These are phyloP conservation scores for Paralichthys olivaceus DNA, from an alignment of 2,113 vertebrate species.

Conservation along the genomic window DNA sequence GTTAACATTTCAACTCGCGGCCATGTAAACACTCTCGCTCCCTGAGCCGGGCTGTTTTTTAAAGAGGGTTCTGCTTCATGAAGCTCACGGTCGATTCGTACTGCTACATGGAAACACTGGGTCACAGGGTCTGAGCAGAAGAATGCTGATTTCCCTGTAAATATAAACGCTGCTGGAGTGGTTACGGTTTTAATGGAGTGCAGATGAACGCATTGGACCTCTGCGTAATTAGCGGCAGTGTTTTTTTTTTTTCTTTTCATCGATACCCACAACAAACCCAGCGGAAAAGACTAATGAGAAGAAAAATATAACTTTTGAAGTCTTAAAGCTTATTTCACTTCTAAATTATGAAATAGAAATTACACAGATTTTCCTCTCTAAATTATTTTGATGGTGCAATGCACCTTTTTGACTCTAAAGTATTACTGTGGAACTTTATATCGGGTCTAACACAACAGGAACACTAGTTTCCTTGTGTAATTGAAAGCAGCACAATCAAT, in stretches of 20 bases:
- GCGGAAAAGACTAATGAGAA: background rate
- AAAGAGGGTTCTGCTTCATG: conserved; percentile 28
- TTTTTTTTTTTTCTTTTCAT: background rate
- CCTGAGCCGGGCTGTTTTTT: conserved; percentile 12
- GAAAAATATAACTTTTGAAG: background rate
- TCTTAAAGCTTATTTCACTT: background rate
- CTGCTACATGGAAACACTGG: conserved; percentile 8
- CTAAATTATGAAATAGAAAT: background rate
- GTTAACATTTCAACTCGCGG: background rate
- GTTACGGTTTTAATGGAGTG: conserved; percentile 7
- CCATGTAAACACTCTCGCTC: conserved; percentile 2
- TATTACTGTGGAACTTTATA: too few relatives aligned
- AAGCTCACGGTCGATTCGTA: conserved; percentile 3
- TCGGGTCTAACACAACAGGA: background rate
- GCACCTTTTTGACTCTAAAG: too few relatives aligned
- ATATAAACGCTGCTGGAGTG: background rate
- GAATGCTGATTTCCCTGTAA: conserved; percentile 10
- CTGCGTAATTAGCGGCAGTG: background rate
- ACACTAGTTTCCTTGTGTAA: background rate
- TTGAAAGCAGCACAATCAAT: conserved; percentile 48
- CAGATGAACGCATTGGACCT: background rate
- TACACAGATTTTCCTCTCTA: background rate
- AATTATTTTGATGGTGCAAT: too few relatives aligned
- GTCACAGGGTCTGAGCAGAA: conserved; percentile 10
- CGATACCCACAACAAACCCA: background rate